phyloP scores from a whole-genome alignment of 2,797 vertebrate species.

The Fringilla coelebs region DNA sequence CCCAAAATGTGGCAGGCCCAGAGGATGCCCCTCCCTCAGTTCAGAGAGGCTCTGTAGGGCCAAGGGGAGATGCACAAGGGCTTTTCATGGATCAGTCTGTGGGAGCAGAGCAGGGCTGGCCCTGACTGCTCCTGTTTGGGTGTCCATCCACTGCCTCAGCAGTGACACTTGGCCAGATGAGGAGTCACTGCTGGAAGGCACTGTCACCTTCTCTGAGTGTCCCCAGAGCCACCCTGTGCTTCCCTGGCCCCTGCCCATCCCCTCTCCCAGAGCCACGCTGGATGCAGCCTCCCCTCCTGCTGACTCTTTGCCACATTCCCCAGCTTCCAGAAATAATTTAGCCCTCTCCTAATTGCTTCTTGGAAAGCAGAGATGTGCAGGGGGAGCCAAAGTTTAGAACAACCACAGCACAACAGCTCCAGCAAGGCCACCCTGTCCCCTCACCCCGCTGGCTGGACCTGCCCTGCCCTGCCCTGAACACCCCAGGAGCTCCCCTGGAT shows the following conservation, averaged over 20 bases:
- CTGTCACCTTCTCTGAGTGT: background rate
- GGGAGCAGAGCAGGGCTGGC: background rate
- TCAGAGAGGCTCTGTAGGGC: accelerated
- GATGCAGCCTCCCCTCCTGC: background rate
- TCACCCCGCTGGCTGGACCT: background rate
- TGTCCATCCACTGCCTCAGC: background rate
- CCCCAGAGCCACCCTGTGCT: background rate
- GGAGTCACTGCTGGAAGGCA: background rate
- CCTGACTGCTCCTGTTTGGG: background rate
- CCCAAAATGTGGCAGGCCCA: background rate
- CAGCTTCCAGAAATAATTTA: background rate
- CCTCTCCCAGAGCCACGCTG: background rate
- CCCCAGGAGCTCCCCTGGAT: background rate
- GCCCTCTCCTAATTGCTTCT: slow-evolving; percentile 31
- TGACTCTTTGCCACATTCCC: background rate
- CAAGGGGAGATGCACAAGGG: background rate
- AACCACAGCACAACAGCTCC: background rate
- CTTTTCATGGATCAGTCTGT: background rate
- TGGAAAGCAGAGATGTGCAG: background rate
- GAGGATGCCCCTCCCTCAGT: background rate
- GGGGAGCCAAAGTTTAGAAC: background rate
- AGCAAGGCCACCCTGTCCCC: background rate
- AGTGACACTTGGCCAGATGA: background rate
- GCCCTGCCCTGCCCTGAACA: background rate
- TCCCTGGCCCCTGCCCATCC: background rate